These are phyloP conservation scores for Slavum lentiscoides DNA, from an alignment of 2,888 invertebrate species.

Conservation along the genomic window DNA sequence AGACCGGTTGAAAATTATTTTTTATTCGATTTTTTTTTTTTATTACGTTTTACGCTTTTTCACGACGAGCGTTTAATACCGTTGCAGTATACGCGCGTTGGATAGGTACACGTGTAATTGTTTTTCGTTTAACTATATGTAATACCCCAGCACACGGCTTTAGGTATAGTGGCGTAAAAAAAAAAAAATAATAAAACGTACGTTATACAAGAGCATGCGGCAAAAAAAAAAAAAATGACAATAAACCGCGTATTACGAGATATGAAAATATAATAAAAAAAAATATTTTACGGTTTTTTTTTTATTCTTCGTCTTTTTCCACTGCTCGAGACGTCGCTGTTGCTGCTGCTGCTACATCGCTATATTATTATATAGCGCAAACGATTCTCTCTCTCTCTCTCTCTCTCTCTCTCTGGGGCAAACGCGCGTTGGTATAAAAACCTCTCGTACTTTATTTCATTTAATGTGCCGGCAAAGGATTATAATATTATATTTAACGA, in stretches of 20 bases:
- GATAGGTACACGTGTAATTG: neutral
- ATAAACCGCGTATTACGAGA: slow-evolving; percentile 1
- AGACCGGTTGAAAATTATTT: no score
- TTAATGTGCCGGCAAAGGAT: neutral
- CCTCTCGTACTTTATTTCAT: neutral
- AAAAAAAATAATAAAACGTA: neutral
- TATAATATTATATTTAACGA: slow-evolving; percentile 11
- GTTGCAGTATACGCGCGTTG: no score
- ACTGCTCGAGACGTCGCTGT: no score
- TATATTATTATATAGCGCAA: neutral
- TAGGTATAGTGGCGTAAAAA: neutral
- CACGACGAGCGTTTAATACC: neutral
- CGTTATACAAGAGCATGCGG: neutral
- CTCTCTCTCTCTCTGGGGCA: neutral
- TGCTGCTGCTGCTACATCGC: no score
- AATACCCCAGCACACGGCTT: neutral
- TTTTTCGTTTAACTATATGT: neutral
- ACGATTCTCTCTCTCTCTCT: neutral
- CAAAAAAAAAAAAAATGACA: neutral
- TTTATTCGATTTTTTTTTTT: no score
- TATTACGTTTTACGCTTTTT: neutral
- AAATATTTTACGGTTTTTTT: neutral
- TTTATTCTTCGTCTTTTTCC: slow-evolving; percentile 4
- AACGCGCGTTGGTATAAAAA: neutral
- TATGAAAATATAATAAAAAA: slow-evolving; percentile 16